phyloP scores from a whole-genome alignment of 1,140 invertebrate species.

The Polyergus mexicanus region DNA sequence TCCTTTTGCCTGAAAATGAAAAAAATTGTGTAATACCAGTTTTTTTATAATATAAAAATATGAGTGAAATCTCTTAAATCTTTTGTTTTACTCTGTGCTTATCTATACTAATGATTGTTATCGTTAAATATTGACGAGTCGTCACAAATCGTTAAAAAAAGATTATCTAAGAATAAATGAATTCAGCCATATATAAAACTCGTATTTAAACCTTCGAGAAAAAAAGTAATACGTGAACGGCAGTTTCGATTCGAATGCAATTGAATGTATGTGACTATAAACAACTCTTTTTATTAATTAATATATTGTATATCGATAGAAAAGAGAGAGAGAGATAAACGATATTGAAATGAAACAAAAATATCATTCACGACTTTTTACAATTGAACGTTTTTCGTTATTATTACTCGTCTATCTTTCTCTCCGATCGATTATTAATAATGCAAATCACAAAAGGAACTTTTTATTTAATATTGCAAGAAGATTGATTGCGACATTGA shows the following conservation, averaged over 20 bases:
- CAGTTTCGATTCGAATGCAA: not conserved
- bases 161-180: not conserved
- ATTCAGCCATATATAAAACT: not conserved
- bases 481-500: not conserved
- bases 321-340: not conserved
- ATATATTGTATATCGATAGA: not conserved
- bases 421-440: not conserved
- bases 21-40: too few relatives aligned
- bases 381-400: not conserved
- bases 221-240: not conserved
- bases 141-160: not conserved
- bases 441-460: not conserved
- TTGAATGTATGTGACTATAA: not conserved
- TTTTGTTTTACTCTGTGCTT: not conserved
- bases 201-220: not conserved
- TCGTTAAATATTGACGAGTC: not conserved
- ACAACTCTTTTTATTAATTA: not conserved
- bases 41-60: not conserved
- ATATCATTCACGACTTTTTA: not conserved
- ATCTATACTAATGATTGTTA: not conserved
- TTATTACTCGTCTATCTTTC: conserved; percentile 5
- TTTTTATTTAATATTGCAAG: not conserved
- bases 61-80: not conserved
- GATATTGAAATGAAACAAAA: conserved; percentile 15
- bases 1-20: not conserved